These are phyloP conservation scores for Poecilia wingei DNA, from an alignment of 2,797 vertebrate genomes.

Conservation along the genomic window DNA sequence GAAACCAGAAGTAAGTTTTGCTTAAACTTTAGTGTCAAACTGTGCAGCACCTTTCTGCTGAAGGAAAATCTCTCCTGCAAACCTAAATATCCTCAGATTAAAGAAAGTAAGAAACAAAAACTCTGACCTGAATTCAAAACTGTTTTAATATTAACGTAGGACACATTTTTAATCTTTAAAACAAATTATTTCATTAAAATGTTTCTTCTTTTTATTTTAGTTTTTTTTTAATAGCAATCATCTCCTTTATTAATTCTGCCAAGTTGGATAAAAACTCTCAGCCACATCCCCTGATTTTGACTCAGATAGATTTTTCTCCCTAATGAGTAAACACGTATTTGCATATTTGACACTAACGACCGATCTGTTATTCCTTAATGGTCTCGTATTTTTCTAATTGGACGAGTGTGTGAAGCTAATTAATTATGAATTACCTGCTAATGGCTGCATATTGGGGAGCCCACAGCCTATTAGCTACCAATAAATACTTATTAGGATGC, in stretches of 20 bases:
- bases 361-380: conserved; percentile 67
- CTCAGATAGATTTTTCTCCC: conserved; percentile 31
- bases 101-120: conserved; percentile 7
- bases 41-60: neutral
- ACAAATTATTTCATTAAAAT: neutral
- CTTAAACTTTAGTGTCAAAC: conserved; percentile 24
- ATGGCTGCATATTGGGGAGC: conserved; percentile 72
- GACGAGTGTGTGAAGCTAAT: conserved; percentile 69
- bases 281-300: conserved; percentile 42
- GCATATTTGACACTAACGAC: conserved; percentile 69
- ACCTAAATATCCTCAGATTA: conserved; percentile 15
- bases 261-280: conserved; percentile 49
- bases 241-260: conserved; percentile 31
- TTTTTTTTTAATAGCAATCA: conserved; percentile 27
- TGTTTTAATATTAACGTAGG: conserved; percentile 25
- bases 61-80: conserved; percentile 7
- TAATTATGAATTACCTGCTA: conserved; percentile 78
- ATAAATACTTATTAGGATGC: conserved; percentile 72
- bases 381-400: conserved; percentile 73
- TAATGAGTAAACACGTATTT: conserved; percentile 69
- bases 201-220: neutral
- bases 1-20: conserved; percentile 17
- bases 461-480: conserved; percentile 66
- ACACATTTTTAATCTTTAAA: conserved; percentile 14
- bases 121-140: conserved; percentile 12